Evolutionary conservation across 2,113 vertebrate genomes (phyloP).

Genomic region (Pteropus alecto): DNA sequence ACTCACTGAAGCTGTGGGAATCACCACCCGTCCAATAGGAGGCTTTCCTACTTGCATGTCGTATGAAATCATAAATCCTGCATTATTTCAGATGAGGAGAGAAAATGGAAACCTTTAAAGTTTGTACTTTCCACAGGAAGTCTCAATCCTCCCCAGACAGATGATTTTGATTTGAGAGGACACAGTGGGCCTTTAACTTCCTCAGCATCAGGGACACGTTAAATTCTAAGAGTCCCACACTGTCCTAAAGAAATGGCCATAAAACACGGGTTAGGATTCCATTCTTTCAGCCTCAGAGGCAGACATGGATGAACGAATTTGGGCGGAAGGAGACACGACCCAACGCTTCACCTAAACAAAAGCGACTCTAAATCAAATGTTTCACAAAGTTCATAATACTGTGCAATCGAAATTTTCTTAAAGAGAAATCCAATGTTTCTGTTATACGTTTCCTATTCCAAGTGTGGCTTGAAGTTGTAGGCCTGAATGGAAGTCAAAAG

Average conservation of each 20-base stretch:
- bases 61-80: conserved; percentile 59
- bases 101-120: conserved; percentile 70
- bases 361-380: conserved; percentile 41
- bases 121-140: conserved; percentile 73
- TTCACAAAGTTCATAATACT: conserved; percentile 19
- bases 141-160: conserved; percentile 53
- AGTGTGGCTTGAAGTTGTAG: neutral
- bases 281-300: conserved; percentile 52
- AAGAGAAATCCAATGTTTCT: neutral
- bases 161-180: conserved; percentile 75
- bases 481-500: neutral
- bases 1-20: conserved; percentile 6
- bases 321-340: conserved; percentile 41
- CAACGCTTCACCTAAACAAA: conserved; percentile 48
- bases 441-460: neutral
- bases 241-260: conserved; percentile 71
- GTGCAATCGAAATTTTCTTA: neutral
- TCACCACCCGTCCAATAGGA: conserved; percentile 8
- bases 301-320: conserved; percentile 49
- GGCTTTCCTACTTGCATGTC: conserved; percentile 34
- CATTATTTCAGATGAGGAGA: conserved; percentile 66
- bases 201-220: conserved; percentile 51
- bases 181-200: conserved; percentile 67
- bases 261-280: conserved; percentile 62
- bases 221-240: conserved; percentile 65